Evolutionary conservation across 2,113 vertebrate genomes (phyloP).

Genomic region (Sinosuthora webbiana): DNA sequence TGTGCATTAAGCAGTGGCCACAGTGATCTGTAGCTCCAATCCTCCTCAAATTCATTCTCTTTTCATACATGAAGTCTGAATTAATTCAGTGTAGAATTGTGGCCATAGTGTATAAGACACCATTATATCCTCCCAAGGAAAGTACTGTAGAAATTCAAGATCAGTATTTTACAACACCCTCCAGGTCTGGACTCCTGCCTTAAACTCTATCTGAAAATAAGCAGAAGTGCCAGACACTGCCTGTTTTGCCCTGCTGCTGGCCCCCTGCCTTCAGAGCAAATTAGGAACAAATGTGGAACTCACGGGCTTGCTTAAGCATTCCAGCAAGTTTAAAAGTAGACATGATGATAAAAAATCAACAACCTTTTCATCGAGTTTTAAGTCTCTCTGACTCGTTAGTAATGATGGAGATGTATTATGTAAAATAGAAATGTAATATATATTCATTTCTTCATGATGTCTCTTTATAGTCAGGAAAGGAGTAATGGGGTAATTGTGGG

Average conservation of each 20-base stretch:
- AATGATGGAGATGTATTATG: neutral
- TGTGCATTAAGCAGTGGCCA: neutral
- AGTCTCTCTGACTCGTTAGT: neutral
- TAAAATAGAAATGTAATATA: neutral
- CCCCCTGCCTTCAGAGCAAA: constrained; percentile 40
- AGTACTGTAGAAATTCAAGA: constrained; percentile 19
- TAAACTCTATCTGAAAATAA: constrained; percentile 50
- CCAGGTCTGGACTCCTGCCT: constrained; percentile 14
- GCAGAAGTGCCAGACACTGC: constrained; percentile 42
- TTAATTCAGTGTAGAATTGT: neutral
- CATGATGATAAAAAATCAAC: neutral
- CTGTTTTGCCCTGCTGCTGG: constrained; percentile 5
- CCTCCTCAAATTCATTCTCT: neutral
- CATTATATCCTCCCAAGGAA: neutral
- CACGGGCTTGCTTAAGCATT: neutral
- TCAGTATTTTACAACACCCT: neutral
- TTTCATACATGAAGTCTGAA: neutral
- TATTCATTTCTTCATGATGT: neutral
- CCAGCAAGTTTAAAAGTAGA: constrained; percentile 31
- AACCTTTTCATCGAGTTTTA: constrained; percentile 2
- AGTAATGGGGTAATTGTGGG: neutral
- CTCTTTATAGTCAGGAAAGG: neutral
- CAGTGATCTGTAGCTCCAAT: neutral
- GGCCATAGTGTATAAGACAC: neutral
- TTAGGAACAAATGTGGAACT: constrained; percentile 56